Conservation (phyloP, 2,113 vertebrate species). For the Hyaena hyaena region DNA sequence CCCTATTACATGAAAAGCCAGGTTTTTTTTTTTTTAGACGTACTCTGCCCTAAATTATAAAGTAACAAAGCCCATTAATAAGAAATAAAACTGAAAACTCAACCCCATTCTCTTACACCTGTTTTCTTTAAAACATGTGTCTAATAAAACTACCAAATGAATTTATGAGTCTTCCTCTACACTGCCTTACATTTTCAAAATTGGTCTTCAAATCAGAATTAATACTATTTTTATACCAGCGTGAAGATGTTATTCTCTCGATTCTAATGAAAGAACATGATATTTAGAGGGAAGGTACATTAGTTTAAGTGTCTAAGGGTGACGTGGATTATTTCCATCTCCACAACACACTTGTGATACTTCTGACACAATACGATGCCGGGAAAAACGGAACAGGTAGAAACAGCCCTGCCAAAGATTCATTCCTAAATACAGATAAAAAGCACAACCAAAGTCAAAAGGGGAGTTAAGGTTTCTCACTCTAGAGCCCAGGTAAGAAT, state of each 20-base stretch:
- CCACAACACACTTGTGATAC: background rate
- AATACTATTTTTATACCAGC: background rate
- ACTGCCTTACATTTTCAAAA: conserved; percentile 31
- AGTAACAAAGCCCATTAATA: background rate
- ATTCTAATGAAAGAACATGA: background rate
- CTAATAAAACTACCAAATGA: conserved; percentile 38
- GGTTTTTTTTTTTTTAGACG: background rate
- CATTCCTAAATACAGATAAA: background rate
- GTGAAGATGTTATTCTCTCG: background rate
- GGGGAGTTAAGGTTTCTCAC: background rate
- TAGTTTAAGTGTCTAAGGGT: background rate
- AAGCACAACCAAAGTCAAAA: conserved; percentile 28
- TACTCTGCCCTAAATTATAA: background rate
- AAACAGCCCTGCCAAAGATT: conserved; percentile 51
- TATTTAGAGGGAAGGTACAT: background rate
- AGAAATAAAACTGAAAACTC: conserved; percentile 46
- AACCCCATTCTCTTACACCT: background rate
- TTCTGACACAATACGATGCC: background rate
- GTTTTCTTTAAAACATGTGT: conserved; percentile 42
- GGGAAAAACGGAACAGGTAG: conserved; percentile 21
- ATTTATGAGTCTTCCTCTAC: background rate
- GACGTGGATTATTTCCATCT: background rate
- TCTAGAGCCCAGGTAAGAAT: background rate
- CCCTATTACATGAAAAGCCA: background rate
- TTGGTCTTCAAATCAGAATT: conserved; percentile 31